Conservation (phyloP, 2,888 invertebrate genomes). For the Morpho achilles region DNA sequence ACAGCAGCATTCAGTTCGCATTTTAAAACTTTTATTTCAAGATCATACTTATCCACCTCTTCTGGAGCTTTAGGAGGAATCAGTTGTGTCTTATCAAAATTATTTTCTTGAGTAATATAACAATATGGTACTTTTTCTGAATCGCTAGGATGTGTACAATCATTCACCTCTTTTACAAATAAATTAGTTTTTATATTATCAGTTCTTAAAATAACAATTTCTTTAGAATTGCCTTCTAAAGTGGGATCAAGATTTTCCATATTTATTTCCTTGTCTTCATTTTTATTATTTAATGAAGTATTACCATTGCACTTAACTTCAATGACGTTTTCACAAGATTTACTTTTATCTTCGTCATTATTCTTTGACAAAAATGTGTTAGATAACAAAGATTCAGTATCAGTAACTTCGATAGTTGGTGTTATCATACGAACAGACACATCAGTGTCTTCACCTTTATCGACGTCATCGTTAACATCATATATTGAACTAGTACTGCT, state of each 20-base stretch:
- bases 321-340: not conserved
- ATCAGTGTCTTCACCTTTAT: conserved; percentile 66
- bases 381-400: conserved; percentile 62
- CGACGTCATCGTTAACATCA: conserved; percentile 70
- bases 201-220: conserved; percentile 62
- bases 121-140: not conserved
- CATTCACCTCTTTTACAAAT: conserved; percentile 57
- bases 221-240: conserved; percentile 37
- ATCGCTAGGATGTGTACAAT: conserved; percentile 14
- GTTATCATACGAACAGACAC: conserved; percentile 70
- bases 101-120: conserved; percentile 1
- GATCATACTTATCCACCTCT: conserved; percentile 41
- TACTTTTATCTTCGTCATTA: conserved; percentile 15
- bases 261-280: conserved; percentile 10
- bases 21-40: conserved; percentile 67
- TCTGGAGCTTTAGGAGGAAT: conserved; percentile 24
- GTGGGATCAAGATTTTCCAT: conserved; percentile 14
- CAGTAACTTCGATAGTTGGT: conserved; percentile 72
- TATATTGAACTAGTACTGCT: conserved; percentile 81
- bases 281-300: too few species aligned
- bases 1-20: conserved; percentile 70
- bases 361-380: conserved; percentile 45
- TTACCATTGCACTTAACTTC: not conserved
- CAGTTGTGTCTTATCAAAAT: conserved; percentile 13
- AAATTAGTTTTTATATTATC: conserved; percentile 62